phyloP scores from a whole-genome alignment of 2,113 vertebrate species.

The Puntigrus tetrazona region DNA sequence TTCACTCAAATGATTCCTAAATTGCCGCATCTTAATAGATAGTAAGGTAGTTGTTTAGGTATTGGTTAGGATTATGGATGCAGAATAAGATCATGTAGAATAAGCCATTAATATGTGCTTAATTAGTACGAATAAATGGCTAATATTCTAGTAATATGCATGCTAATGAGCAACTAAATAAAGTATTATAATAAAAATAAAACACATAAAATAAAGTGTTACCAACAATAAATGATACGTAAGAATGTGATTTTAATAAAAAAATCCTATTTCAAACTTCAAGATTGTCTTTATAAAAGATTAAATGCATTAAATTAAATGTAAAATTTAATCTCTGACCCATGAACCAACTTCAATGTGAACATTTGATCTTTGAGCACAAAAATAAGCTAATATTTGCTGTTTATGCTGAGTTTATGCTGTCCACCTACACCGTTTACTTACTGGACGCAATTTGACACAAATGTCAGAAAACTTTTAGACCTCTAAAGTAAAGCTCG shows the following conservation, averaged over 20 bases:
- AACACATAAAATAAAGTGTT: too few species aligned
- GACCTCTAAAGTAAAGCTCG: not conserved
- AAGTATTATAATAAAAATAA: too few species aligned
- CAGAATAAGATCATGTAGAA: too few species aligned
- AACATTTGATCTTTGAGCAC: not conserved
- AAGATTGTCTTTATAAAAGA: not conserved
- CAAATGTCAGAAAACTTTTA: not conserved
- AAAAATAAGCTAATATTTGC: not conserved
- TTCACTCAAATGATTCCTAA: too few species aligned
- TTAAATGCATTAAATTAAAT: not conserved
- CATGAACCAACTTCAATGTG: not conserved
- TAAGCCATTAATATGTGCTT: too few species aligned
- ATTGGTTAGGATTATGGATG: too few species aligned
- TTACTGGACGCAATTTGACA: not conserved
- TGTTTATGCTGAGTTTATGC: not conserved
- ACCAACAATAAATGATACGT: too few species aligned
- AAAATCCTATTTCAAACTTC: not conserved
- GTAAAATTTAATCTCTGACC: not conserved
- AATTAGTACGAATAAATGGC: too few species aligned
- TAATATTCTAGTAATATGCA: too few species aligned
- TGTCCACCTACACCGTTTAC: not conserved
- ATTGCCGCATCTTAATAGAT: too few species aligned
- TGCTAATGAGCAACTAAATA: too few species aligned
- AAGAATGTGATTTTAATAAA: not conserved
- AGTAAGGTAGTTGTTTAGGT: too few species aligned